Evolutionary conservation across 2,113 vertebrate species (phyloP), one percentile per base, ranked within the genome.

Genomic region (Mugil cephalus): DNA sequence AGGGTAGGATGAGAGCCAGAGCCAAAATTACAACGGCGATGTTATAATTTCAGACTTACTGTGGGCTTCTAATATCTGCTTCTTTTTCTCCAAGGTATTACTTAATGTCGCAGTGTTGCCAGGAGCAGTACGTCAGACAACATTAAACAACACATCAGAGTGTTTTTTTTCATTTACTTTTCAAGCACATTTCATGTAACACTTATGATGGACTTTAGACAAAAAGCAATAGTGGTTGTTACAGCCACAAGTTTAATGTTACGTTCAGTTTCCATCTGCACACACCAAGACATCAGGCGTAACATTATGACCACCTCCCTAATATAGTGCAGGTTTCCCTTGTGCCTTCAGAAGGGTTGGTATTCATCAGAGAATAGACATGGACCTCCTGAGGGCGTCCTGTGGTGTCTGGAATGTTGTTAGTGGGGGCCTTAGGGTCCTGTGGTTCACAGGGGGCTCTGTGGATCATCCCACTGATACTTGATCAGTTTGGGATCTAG

Each of bases 1-100:
- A 30, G 11, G 10, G 36, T 46, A 34, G 11, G 10, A 17, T 15
- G 24, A 42, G 35, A 10, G 6, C n/a, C 10, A 12, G 55, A 51
- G 65, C 58, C 64, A 52, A 55, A 64, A 48, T 34, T 21, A 66
- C 58, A 42, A 21, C 38, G 55, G 43, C 46, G 21, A 68, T 62
- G 30, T 61, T 39, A 73, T 18, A 13, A 48, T n/a, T 24, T 53
- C 43, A 66, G 54, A 14, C 15, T 58, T 35, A 68, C 38, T 42
- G 13, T 39, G 54, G 59, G 2, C 34, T 21, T 39, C 39, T 2
- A 50, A 24, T 10, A 36, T 60, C 24, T 39, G 7, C 35, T 19
- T 19, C 47, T 42, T 17, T 47, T 36, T 48, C 21, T 24, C 36
- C 34, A 47, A 10, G 14, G 35, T 47, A 34, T 40, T 2, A 39